phyloP scores from a whole-genome alignment of 2,113 vertebrate genomes.

The Astatoreochromis straeleni region DNA sequence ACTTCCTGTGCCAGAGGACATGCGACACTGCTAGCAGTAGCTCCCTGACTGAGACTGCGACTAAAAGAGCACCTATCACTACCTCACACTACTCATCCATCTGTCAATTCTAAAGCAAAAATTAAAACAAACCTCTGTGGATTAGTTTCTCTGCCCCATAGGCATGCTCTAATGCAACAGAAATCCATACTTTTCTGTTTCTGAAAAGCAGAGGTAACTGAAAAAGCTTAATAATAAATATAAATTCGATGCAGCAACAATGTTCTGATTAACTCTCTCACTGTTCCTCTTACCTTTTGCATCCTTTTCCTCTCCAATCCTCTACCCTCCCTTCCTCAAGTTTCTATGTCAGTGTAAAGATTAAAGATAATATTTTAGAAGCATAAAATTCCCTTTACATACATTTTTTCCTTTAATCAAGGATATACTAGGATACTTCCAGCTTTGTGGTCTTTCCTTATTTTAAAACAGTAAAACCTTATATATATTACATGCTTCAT shows the following conservation, averaged over 20 bases:
- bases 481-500: background rate
- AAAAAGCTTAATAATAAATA: background rate
- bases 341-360: background rate
- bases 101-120: background rate
- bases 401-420: background rate
- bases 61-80: background rate
- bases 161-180: background rate
- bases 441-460: background rate
- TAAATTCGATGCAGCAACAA: background rate
- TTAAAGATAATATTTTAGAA: background rate
- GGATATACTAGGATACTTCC: background rate
- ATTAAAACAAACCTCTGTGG: background rate
- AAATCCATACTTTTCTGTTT: background rate
- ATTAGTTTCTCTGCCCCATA: background rate
- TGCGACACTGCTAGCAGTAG: background rate
- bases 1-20: background rate
- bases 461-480: background rate
- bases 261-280: background rate
- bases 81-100: background rate
- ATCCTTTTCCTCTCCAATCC: background rate
- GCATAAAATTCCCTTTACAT: background rate
- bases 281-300: background rate
- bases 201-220: background rate
- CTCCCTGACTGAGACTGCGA: background rate
- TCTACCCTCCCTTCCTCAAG: background rate